Evolutionary conservation across 1,140 invertebrate species (phyloP).

Genomic region (Atta colombica): DNA sequence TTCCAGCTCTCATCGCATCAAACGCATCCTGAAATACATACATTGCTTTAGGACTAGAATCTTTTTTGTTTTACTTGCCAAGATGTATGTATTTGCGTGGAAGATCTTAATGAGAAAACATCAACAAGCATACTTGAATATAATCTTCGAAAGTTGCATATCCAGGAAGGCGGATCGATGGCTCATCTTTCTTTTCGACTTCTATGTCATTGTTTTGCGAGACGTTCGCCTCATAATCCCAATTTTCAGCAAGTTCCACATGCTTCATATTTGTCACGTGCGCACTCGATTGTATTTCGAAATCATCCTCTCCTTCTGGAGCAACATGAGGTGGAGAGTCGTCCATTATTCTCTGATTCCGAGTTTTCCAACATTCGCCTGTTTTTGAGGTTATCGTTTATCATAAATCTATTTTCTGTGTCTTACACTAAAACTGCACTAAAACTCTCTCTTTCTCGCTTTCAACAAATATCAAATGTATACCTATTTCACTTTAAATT

Average conservation of each 20-base stretch:
- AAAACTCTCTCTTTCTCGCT: too few species aligned
- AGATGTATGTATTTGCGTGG: too few species aligned
- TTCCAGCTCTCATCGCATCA: slow-evolving; percentile 88
- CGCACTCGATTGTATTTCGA: neutral
- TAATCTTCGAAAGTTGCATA: slow-evolving; percentile 69
- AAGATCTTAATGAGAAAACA: too few species aligned
- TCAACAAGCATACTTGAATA: slow-evolving; percentile 65
- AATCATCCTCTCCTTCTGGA: neutral
- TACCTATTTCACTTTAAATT: too few species aligned
- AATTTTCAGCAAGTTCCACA: neutral
- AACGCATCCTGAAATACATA: slow-evolving; percentile 86
- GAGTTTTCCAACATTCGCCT: too few species aligned
- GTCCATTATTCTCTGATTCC: too few species aligned
- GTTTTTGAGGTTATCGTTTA: too few species aligned
- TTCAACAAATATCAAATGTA: too few species aligned
- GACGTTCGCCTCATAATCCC: neutral
- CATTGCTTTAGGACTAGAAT: too few species aligned
- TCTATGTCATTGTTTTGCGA: neutral
- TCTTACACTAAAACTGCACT: too few species aligned
- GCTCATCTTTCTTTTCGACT: neutral
- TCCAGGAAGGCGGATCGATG: neutral
- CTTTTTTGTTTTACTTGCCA: too few species aligned
- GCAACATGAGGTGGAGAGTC: neutral
- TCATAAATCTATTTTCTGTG: too few species aligned
- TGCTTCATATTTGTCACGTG: neutral